Base-by-base conservation (phyloP, 1,140 invertebrate species). In the Vanessa tameamea region DNA sequence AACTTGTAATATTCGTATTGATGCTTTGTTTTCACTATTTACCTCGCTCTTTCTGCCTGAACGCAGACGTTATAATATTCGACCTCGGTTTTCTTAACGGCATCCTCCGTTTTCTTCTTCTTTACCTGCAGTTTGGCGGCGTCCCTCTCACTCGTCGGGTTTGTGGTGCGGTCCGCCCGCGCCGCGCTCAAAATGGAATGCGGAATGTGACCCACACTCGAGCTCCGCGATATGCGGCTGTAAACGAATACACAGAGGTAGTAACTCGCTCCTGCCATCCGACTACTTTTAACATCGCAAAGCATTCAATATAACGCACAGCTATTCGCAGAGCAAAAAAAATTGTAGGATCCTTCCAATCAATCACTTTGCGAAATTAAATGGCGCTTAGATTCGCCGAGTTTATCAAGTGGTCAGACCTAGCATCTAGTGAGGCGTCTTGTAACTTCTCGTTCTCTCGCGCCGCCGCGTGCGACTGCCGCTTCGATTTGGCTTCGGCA, bases 21-120 rank as follows among this genome's bases (percentile, higher is more conserved):
- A 1, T 9, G 37, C 9, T 43, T 6, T 9, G 8, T 43, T 43
- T 3, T 15, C 12, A n/a, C 13, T 65, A 20, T 72, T 78, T 72
- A 96, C 94, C 96, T 95, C 14, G 98, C 95, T 83, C 97, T 93
- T 91, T 99, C 98, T 11, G 97, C 96, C 78, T 97, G 95, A 51
- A 98, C 95, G 86, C 97, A 98, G 16, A 97, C 95, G 73, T 97
- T 97, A 85, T 98, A 98, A 91, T 99, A 99, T 82, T 99, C 97
- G 23, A 97, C 96, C 88, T 99, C 98, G 31, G 97, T 96, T 86
- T 98, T 97, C 80, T 97, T 96, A 4, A 98, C 96, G 3, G 96
- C 95, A 84, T 98, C 97, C 88, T 98, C 97, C n/a, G 97, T 96
- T 91, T 99, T 98, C 76, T 96, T 95, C 82, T 97, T 95, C 82